Conservation (phyloP, 2,888 invertebrate genomes). For the Apodemia mormo region DNA sequence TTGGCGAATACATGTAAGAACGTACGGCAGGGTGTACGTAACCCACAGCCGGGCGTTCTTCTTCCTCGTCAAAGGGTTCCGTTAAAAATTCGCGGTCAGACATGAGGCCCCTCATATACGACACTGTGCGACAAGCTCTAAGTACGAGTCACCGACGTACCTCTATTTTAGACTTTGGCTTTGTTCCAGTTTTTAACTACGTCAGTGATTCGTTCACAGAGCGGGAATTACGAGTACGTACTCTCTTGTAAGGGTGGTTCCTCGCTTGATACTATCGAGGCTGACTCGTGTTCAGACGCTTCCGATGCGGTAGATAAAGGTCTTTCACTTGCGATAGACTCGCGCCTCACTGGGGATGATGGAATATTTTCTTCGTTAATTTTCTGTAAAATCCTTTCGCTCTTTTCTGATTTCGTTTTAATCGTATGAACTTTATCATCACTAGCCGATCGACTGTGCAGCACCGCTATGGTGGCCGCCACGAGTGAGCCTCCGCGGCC, state of each 20-base stretch:
- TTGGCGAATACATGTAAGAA: slow-evolving; percentile 79
- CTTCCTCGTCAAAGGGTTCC: slow-evolving; percentile 72
- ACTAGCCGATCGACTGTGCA: slow-evolving; percentile 67
- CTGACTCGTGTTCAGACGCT: slow-evolving; percentile 73
- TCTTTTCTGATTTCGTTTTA: slow-evolving; percentile 54
- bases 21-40: slow-evolving; percentile 76
- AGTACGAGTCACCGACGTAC: slow-evolving; percentile 71
- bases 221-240: slow-evolving; percentile 64
- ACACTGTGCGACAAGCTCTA: slow-evolving; percentile 77
- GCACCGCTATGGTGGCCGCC: slow-evolving; percentile 79
- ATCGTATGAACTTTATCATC: slow-evolving; percentile 58
- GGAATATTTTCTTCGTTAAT: slow-evolving; percentile 47
- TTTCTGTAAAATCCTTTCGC: slow-evolving; percentile 54
- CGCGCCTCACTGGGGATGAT: slow-evolving; percentile 54
- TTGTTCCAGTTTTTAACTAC: slow-evolving; percentile 72
- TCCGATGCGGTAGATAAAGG: slow-evolving; percentile 75
- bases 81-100: slow-evolving; percentile 78
- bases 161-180: slow-evolving; percentile 79
- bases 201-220: slow-evolving; percentile 71
- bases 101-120: slow-evolving; percentile 74
- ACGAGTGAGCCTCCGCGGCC: slow-evolving; percentile 82
- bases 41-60: slow-evolving; percentile 68
- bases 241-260: slow-evolving; percentile 74
- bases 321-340: slow-evolving; percentile 70
- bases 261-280: slow-evolving; percentile 77